phyloP scores from a whole-genome alignment of 2,113 vertebrate species.

The Toxostoma redivivum region DNA sequence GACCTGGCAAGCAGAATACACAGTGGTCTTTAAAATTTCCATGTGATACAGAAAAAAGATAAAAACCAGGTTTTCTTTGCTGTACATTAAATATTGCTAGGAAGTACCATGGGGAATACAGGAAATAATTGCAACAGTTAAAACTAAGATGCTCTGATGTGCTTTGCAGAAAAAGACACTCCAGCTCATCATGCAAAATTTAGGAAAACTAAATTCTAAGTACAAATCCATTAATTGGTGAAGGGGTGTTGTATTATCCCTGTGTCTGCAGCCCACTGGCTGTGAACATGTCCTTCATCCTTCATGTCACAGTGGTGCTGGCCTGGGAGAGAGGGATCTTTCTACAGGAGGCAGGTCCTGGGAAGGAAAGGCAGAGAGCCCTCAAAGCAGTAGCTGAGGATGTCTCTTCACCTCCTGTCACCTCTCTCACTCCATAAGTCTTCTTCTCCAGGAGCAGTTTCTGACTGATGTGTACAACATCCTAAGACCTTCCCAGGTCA shows the following conservation, averaged over 20 bases:
- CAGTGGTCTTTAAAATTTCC: background rate
- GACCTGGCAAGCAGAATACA: background rate
- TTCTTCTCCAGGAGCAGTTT: background rate
- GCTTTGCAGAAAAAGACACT: background rate
- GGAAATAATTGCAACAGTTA: background rate
- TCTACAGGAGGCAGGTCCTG: background rate
- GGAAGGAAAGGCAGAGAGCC: background rate
- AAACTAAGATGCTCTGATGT: background rate
- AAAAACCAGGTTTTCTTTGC: background rate
- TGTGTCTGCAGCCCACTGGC: background rate
- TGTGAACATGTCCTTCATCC: background rate
- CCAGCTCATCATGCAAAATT: background rate
- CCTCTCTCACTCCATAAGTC: fast-evolving
- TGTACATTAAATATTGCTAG: background rate
- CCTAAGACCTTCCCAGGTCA: background rate
- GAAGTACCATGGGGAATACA: background rate
- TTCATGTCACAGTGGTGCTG: fast-evolving
- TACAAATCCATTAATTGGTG: background rate
- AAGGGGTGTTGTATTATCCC: background rate
- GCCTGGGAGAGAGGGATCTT: background rate
- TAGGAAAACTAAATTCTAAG: background rate
- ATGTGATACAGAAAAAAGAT: background rate
- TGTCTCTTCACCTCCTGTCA: background rate
- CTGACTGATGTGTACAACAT: background rate
- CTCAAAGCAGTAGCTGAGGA: background rate